Evolutionary conservation across 2,113 vertebrate genomes (phyloP).

Genomic region (Otolemur garnettii): DNA sequence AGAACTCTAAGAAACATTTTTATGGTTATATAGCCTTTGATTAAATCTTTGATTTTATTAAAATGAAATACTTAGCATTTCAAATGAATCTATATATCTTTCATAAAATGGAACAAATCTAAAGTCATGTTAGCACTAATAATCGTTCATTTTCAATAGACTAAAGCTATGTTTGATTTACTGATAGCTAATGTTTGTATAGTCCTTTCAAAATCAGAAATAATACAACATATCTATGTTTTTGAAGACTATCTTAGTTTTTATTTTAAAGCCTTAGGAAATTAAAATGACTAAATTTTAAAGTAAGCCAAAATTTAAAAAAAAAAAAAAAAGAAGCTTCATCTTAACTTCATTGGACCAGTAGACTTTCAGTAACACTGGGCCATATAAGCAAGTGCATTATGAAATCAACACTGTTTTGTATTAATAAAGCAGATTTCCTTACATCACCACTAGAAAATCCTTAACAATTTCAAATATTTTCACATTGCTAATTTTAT

Average conservation of each 20-base stretch:
- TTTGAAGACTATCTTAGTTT: not conserved
- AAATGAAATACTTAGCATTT: constrained; percentile 17
- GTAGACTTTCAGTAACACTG: not conserved
- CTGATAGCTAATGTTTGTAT: not conserved
- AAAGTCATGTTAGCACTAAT: not conserved
- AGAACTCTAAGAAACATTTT: not conserved
- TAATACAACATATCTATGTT: not conserved
- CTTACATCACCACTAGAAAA: not conserved
- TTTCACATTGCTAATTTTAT: not conserved
- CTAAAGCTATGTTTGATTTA: not conserved
- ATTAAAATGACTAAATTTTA: not conserved
- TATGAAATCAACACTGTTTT: not conserved
- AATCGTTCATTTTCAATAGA: not conserved
- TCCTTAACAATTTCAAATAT: not conserved
- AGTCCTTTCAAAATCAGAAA: not conserved
- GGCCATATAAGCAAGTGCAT: not conserved
- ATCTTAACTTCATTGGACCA: not conserved
- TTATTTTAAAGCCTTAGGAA: not conserved
- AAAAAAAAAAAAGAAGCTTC: not conserved
- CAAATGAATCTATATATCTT: not conserved
- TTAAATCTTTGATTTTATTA: constrained; percentile 1
- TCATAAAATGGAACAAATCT: not conserved
- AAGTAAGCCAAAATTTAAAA: not conserved
- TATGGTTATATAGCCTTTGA: not conserved
- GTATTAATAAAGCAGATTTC: not conserved